Evolutionary conservation across 2,113 vertebrate genomes (phyloP).

Genomic region (Crocuta crocuta): DNA sequence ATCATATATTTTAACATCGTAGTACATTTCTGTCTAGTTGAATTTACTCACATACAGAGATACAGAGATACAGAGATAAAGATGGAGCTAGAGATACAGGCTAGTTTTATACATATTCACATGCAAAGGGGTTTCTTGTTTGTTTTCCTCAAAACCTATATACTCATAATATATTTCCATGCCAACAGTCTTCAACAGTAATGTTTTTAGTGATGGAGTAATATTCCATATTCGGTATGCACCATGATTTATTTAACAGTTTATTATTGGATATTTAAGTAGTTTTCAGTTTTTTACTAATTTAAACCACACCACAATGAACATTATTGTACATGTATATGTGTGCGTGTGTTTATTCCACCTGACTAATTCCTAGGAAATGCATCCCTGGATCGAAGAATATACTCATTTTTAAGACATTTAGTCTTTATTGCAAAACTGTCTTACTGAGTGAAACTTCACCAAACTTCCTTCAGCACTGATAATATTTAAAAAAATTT

Average conservation of each 20-base stretch:
- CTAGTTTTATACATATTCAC: background rate
- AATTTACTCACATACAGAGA: background rate
- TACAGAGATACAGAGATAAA: background rate
- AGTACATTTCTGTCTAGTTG: background rate
- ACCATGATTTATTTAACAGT: background rate
- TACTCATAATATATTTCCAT: background rate
- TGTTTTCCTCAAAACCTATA: background rate
- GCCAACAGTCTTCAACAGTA: background rate
- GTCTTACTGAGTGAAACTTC: background rate
- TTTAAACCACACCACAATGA: background rate
- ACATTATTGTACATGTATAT: background rate
- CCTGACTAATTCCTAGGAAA: background rate
- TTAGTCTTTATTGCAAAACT: background rate
- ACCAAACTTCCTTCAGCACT: background rate
- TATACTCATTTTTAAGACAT: background rate
- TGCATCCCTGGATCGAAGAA: background rate
- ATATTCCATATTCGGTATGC: background rate
- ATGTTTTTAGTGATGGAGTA: background rate
- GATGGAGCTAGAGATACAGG: background rate
- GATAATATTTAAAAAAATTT: background rate
- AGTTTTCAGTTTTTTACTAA: background rate
- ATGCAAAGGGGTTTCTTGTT: background rate
- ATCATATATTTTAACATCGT: background rate
- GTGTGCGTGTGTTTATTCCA: background rate
- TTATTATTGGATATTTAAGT: background rate